Evolutionary conservation across 2,888 invertebrate genomes (phyloP).

Genomic region (Drosophila borborema): DNA sequence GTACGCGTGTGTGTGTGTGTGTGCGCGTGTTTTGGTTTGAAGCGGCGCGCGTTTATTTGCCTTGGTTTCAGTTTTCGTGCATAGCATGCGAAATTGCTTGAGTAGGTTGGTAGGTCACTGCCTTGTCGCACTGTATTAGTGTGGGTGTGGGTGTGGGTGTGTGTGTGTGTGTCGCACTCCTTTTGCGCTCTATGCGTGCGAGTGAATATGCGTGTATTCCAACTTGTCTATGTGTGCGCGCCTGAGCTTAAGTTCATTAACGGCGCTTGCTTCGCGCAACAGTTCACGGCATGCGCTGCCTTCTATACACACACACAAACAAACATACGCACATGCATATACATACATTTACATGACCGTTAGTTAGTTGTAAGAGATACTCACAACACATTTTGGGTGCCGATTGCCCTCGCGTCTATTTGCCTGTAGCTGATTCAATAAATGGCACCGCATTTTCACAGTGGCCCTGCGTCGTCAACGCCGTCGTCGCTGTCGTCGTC

Average conservation of each 20-base stretch:
- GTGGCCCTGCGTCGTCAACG: conserved; percentile 1
- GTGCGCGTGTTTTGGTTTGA: conserved; percentile 30
- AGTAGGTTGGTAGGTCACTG: conserved; percentile 79
- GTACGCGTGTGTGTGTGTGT: background rate
- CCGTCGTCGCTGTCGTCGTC: background rate
- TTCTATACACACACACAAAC: background rate
- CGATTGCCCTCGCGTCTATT: conserved; percentile 53
- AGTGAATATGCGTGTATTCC: conserved; percentile 3
- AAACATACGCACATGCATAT: background rate
- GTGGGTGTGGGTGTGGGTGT: background rate
- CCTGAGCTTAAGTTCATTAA: conserved; percentile 74
- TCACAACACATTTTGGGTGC: conserved; percentile 39
- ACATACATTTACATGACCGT: conserved; percentile 35
- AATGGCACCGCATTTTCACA: conserved; percentile 39
- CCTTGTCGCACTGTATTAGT: conserved; percentile 19
- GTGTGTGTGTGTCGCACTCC: conserved; percentile 23
- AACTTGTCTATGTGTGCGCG: conserved; percentile 39
- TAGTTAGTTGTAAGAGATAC: conserved; percentile 61
- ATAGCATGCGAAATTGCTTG: conserved; percentile 58
- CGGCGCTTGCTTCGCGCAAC: conserved; percentile 69
- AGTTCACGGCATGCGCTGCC: conserved; percentile 62
- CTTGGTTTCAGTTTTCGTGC: conserved; percentile 59
- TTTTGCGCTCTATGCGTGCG: conserved; percentile 23
- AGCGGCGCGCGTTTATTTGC: conserved; percentile 33
- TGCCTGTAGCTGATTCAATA: conserved; percentile 33